Conservation (phyloP, 2,113 vertebrate genomes). For the Ailuropoda melanoleuca region DNA sequence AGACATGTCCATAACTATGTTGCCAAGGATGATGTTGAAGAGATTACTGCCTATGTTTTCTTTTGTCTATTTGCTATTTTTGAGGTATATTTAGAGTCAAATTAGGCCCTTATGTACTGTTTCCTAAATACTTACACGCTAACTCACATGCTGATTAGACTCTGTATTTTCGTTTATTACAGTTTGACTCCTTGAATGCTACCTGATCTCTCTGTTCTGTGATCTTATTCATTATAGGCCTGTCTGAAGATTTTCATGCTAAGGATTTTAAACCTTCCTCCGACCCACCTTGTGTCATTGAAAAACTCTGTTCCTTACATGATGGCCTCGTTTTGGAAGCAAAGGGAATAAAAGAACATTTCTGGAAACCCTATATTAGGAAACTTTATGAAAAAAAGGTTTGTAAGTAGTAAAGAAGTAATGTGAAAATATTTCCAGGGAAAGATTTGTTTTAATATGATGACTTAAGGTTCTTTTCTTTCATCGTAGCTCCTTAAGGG, state of each 20-base stretch:
- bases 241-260: conserved; percentile 91
- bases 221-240: conserved; percentile 79
- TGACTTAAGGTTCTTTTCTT: conserved; percentile 32
- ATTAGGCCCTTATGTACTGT: neutral
- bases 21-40: neutral
- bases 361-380: conserved; percentile 96
- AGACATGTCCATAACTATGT: neutral
- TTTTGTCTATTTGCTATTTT: neutral
- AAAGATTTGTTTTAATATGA: neutral
- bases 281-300: conserved; percentile 92
- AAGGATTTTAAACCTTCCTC: conserved; percentile 90
- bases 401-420: conserved; percentile 11
- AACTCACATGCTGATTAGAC: neutral
- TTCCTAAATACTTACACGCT: neutral
- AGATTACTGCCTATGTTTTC: neutral
- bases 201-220: neutral
- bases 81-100: conserved; percentile 13
- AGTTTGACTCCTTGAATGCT: neutral
- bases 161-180: neutral
- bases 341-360: conserved; percentile 97
- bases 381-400: conserved; percentile 97
- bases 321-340: conserved; percentile 95
- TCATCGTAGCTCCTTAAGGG: conserved; percentile 91
- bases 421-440: conserved; percentile 12
- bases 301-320: conserved; percentile 93